Percentiles rank a stretch among this genome's conserved stretches.
Evolutionary conservation across 2,797 vertebrate genomes (phyloP).

Genomic region (Onychomys torridus): DNA sequence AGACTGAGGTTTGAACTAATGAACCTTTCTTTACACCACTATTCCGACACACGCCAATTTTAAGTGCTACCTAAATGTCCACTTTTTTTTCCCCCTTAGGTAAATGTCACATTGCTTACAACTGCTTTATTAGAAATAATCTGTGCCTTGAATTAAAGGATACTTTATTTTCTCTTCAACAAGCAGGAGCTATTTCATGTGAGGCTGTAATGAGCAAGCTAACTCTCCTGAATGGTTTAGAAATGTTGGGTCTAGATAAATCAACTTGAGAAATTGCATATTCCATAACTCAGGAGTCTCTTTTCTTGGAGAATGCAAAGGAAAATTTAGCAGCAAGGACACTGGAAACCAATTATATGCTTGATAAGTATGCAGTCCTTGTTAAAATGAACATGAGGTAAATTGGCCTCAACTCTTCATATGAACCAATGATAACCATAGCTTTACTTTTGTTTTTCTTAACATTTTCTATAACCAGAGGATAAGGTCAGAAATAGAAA

Average conservation of each 20-base stretch:
- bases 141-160: constrained; percentile 47
- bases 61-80: constrained; percentile 57
- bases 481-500: background rate
- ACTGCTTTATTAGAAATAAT: constrained; percentile 58
- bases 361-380: background rate
- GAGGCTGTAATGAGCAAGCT: background rate
- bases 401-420: background rate
- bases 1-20: constrained; percentile 26
- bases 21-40: constrained; percentile 34
- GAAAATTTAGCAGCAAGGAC: background rate
- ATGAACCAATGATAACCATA: background rate
- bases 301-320: background rate
- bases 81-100: background rate
- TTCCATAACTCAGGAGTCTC: background rate
- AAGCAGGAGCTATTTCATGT: constrained; percentile 45
- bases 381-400: background rate
- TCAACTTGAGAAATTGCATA: background rate
- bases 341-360: background rate
- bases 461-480: background rate
- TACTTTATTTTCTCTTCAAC: constrained; percentile 48
- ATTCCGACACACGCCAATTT: constrained; percentile 30
- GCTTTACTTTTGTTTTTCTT: background rate
- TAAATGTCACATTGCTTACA: constrained; percentile 67
- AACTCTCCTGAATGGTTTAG: constrained; percentile 21
- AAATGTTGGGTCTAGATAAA: constrained; percentile 41